phyloP scores from a whole-genome alignment of 2,113 vertebrate genomes.

The Puma concolor region DNA sequence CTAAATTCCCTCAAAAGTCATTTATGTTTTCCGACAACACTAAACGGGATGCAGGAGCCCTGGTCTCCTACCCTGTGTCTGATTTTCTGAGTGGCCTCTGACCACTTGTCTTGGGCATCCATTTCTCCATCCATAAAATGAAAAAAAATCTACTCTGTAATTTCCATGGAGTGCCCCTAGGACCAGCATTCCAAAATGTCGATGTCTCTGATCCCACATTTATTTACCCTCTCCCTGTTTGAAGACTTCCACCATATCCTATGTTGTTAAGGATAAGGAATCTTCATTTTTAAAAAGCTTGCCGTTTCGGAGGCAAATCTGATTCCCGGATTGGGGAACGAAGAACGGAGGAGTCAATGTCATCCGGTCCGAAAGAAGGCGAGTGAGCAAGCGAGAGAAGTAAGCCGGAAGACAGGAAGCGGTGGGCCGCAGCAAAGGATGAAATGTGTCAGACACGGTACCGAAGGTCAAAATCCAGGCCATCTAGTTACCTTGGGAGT shows the following conservation, averaged over 20 bases:
- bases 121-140: background rate
- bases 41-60: background rate
- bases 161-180: background rate
- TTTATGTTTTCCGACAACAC: constrained; percentile 3
- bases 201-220: background rate
- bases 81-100: background rate
- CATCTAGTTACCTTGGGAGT: constrained; percentile 36
- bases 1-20: constrained; percentile 7
- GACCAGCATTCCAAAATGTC: background rate
- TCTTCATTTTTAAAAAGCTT: constrained; percentile 23
- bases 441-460: constrained; percentile 52
- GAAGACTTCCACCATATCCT: background rate
- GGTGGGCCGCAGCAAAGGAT: background rate
- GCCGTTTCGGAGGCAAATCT: constrained; percentile 4
- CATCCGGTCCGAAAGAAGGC: background rate
- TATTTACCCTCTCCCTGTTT: constrained; percentile 41
- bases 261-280: background rate
- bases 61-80: background rate
- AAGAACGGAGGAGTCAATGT: background rate
- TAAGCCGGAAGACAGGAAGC: background rate
- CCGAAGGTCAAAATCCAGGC: constrained; percentile 74
- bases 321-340: background rate
- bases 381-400: background rate
- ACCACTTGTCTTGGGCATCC: background rate
- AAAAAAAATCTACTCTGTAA: background rate